Conservation (phyloP, 2,797 vertebrate species). For the Parauchenoglanis punctatus region DNA sequence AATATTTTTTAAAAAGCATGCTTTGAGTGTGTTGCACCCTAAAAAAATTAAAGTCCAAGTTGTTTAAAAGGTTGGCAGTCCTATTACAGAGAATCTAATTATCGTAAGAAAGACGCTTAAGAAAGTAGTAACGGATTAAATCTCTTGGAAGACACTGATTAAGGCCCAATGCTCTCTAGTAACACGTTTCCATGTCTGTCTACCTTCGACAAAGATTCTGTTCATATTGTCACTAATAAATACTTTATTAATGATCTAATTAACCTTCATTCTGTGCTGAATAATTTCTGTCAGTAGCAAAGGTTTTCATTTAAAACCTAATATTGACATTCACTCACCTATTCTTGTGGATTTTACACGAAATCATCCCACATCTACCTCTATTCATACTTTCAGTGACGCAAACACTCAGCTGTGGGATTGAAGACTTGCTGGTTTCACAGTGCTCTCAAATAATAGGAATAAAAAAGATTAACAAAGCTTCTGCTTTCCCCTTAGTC, state of each 20-base stretch:
- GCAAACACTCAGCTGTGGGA: neutral
- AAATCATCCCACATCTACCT: neutral
- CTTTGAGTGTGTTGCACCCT: neutral
- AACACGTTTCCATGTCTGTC: neutral
- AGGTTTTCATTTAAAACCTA: constrained; percentile 6
- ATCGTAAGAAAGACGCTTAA: neutral
- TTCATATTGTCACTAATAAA: neutral
- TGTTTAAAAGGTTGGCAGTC: neutral
- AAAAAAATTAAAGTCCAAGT: neutral
- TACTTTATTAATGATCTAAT: neutral
- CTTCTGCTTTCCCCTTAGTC: neutral
- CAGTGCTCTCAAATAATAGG: neutral
- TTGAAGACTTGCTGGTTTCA: neutral
- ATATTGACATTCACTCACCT: too few relatives aligned
- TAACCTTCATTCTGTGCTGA: constrained; percentile 12
- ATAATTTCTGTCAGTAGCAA: constrained; percentile 3
- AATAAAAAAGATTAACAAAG: neutral
- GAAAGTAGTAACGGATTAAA: neutral
- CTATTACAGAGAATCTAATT: constrained; percentile 8
- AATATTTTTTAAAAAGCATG: neutral
- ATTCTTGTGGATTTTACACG: neutral
- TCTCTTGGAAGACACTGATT: neutral
- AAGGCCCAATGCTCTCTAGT: neutral
- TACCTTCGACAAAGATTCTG: neutral
- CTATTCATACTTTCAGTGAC: neutral